These are phyloP conservation scores for Noctua comes DNA, from an alignment of 2,888 invertebrate genomes.

Conservation along the genomic window DNA sequence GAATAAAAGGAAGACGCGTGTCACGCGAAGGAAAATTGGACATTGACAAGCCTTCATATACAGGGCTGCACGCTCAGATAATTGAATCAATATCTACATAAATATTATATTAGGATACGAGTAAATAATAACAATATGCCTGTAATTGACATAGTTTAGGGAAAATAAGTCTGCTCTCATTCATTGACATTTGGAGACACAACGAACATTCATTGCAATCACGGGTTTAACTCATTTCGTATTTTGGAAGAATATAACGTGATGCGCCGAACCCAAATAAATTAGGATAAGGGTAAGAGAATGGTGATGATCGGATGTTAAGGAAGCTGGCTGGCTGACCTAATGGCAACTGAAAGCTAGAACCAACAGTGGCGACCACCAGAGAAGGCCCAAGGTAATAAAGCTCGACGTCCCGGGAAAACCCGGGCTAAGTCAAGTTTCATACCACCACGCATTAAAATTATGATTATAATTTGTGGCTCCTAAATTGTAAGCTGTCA, in stretches of 20 bases:
- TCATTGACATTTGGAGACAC: background rate
- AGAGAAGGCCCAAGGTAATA: too few species aligned
- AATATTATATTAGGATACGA: constrained; percentile 3
- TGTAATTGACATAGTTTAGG: background rate
- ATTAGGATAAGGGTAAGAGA: background rate
- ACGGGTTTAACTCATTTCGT: background rate
- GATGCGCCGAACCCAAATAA: background rate
- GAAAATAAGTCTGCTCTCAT: background rate
- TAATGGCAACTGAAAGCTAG: too few species aligned
- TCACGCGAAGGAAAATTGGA: constrained; percentile 21
- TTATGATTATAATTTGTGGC: too few species aligned
- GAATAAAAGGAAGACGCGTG: constrained; percentile 4
- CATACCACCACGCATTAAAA: too few species aligned
- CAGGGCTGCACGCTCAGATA: constrained; percentile 14
- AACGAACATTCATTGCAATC: background rate
- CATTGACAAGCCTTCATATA: constrained; percentile 26
- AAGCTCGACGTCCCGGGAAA: too few species aligned
- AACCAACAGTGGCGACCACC: too few species aligned
- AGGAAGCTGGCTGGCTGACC: too few species aligned
- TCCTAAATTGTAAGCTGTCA: too few species aligned
- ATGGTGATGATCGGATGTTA: background rate
- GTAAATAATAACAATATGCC: constrained; percentile 12
- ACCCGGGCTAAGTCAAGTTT: too few species aligned
- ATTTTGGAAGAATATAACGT: background rate
- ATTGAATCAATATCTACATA: constrained; percentile 24